Evolutionary conservation across 2,113 vertebrate species (phyloP).

Genomic region (Chrysemys picta): DNA sequence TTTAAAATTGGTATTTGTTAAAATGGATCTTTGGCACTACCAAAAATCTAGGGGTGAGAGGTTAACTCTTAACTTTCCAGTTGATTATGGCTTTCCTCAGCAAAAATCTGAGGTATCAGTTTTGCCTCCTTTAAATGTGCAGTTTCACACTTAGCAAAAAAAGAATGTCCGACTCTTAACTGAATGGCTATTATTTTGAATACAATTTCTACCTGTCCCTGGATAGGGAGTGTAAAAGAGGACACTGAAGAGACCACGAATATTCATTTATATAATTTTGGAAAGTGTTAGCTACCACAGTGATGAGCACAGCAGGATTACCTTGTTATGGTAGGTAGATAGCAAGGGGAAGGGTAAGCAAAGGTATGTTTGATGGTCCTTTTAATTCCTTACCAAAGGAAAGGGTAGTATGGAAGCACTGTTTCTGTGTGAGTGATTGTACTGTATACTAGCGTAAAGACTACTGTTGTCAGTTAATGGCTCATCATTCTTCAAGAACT

Average conservation of each 20-base stretch:
- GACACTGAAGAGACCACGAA: neutral
- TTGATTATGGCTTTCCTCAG: neutral
- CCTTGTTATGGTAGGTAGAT: accelerated
- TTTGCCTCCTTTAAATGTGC: neutral
- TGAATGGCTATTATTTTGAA: no score
- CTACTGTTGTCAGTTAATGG: neutral
- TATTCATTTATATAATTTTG: neutral
- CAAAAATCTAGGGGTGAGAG: neutral
- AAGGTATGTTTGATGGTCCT: accelerated
- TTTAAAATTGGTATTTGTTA: conserved; percentile 36
- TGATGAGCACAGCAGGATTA: neutral
- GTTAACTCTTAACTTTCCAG: neutral
- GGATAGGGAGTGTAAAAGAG: neutral
- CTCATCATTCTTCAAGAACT: neutral
- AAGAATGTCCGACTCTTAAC: neutral
- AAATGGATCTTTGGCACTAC: conserved; percentile 21
- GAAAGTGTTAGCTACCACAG: accelerated
- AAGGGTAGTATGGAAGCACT: neutral
- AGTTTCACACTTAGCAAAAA: no score
- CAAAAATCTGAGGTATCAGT: neutral
- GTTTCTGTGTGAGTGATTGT: neutral
- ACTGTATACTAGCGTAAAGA: neutral
- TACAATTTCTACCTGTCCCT: no score
- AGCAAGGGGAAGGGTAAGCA: neutral
- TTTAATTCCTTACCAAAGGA: neutral